Evolutionary conservation across 2,113 vertebrate species (phyloP), one percentile per base, ranked within the genome.

Genomic region (Pyrgilauda ruficollis): DNA sequence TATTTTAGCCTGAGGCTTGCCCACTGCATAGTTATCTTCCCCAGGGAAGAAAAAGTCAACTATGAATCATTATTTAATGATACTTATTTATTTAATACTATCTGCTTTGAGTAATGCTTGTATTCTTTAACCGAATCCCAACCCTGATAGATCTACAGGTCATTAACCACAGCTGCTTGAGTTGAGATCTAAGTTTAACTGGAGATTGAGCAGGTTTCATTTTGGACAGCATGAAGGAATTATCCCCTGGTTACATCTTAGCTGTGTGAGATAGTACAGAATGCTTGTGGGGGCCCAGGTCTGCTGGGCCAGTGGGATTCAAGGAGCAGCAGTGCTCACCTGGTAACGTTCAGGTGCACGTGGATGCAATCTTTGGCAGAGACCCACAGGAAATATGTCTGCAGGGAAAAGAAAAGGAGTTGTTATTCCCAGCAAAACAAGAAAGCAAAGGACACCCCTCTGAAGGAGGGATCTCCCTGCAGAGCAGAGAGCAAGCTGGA

Each of bases 301-400:
- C 37, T 58, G 27, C 66, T 39, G 78, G 66, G 15, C 15, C 50
- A 33, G 35, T 3, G 64, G 52, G 30, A 43, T 61, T 67, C 33
- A 30, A 66, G 49, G 52, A 81, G 50, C 49, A 73, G 47, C 43
- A 35, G 44, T 7, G 77, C 95, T 97, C 92, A 99, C 99, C 99
- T 97, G 83, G 98, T 99, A 52, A 99, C 78, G 1, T 98, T 98
- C 89, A 98, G 97, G 95, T 99, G 98, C 27, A 97, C 86, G 1
- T 99, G 99, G 56, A 98, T 91, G 26, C 99, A 99, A 90, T 99
- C 98, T 93, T 98, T 99, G 53, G 98, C 98, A 35, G 99, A 98
- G 74, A 98, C 83, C 98, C 99, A 99, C 31, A 99, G 97, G 73
- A 99, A 98, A 93, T 98, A 99, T 0, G 99, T 99, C 99, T 99